A percentile compares a stretch with the other conserved stretches of the same genome.
phyloP scores from a whole-genome alignment of 2,888 invertebrate species.

The Rotaria macrura region DNA sequence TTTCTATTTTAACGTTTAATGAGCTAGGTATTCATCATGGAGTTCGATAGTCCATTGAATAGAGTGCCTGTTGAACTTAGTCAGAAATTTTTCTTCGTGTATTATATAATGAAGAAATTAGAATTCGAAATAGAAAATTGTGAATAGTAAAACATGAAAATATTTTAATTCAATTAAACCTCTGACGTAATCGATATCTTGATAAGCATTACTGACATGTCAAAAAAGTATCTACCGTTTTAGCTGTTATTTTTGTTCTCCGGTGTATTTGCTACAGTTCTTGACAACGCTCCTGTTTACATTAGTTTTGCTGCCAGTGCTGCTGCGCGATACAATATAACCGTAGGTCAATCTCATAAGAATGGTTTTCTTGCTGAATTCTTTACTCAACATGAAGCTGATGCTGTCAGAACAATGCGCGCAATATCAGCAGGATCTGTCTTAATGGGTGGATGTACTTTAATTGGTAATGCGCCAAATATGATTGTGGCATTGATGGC shows the following conservation, averaged over 20 bases:
- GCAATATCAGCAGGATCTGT: neutral
- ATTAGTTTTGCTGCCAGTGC: neutral
- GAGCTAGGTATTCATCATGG: too few species aligned
- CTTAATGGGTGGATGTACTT: neutral
- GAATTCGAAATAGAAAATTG: too few species aligned
- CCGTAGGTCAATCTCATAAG: neutral
- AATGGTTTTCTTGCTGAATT: neutral
- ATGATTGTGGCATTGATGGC: neutral
- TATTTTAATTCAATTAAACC: too few species aligned
- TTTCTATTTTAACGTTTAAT: too few species aligned
- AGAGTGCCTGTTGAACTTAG: too few species aligned
- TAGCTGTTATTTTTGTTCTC: neutral
- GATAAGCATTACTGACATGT: too few species aligned
- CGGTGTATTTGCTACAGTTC: neutral
- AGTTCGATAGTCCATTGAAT: too few species aligned
- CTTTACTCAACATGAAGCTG: neutral
- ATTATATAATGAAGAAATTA: too few species aligned
- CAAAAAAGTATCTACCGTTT: neutral
- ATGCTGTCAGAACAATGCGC: neutral
- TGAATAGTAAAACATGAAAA: too few species aligned
- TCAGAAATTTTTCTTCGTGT: too few species aligned
- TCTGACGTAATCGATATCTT: too few species aligned
- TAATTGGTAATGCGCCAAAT: neutral
- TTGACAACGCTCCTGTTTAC: neutral
- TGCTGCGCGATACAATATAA: neutral